Evolutionary conservation across 1,140 invertebrate species (phyloP), one percentile per base, ranked within the genome.

Genomic region (Monomorium pharaonis): DNA sequence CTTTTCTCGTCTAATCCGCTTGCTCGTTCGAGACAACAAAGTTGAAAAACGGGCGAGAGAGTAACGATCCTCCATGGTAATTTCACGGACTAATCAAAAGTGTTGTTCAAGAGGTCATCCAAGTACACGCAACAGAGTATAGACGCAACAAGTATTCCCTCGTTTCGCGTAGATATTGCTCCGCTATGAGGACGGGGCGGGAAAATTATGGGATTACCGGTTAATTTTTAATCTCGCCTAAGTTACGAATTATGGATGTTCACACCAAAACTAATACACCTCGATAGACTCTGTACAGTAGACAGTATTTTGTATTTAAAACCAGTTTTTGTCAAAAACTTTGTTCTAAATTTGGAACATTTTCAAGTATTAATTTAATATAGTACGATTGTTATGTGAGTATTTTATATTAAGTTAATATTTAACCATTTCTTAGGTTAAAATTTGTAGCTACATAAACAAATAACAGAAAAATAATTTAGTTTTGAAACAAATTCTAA

Each of bases 1-100:
- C 62, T 90, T 90, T 89, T 86, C 65, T 49, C 74, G 63, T 84
- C 60, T 88, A 90, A 88, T 91, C 90, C 72, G 18, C 27, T 47
- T 51, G 62, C 49, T 86, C 62, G 65, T 67, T 72, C 70, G 72
- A 75, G 49, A 47, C 24, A 56, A 62, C 51, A 21, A 58, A 74
- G 78, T 83, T 83, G 72, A 58, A 80, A 62, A 27, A 77, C 21
- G 51, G 37, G 27, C 67, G 42, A 74, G 3, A 30, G 37, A 62
- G 70, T 65, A 86, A 90, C 86, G 89, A 85, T 84, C 88, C 62
- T 62, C 56, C 4, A 47, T 60, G 51, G 56, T 78, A 62, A 89
- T 70, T 77, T 89, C 10, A 44, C n/a, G 51, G 60, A 54, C 21
- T 86, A 91, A 89, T 90, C 83, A 88, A 62, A 74, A 65, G 56